Evolutionary conservation across 35 echinoderm and acorn worm genomes (phyloP).

Genomic region (Apostichopus japonicus): DNA sequence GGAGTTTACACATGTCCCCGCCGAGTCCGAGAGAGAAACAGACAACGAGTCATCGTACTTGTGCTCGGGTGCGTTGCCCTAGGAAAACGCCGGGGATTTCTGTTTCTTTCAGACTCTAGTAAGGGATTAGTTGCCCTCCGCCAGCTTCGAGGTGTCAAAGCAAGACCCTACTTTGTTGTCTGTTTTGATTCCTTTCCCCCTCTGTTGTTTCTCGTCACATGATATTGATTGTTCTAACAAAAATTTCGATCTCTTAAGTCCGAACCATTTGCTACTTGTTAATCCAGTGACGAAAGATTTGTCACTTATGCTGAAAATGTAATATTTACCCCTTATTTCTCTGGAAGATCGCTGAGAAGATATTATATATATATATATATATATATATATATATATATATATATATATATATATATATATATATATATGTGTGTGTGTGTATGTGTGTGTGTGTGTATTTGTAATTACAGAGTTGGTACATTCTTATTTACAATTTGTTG

Average conservation of each 20-base stretch:
- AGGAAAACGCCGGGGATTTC: background rate
- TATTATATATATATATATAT: background rate
- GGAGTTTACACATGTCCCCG: slow-evolving; percentile 16
- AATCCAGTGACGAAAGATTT: slow-evolving; percentile 26
- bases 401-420: background rate
- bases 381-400: background rate
- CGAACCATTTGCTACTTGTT: slow-evolving; percentile 3
- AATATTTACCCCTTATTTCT: background rate
- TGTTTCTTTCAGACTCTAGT: background rate
- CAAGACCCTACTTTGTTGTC: background rate
- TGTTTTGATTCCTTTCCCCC: background rate
- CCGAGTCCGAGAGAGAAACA: background rate
- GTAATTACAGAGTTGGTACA: no score
- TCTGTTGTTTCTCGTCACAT: background rate
- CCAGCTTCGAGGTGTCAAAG: slow-evolving; percentile 22
- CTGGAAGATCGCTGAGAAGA: no score
- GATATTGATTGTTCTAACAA: background rate
- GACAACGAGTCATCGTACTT: background rate
- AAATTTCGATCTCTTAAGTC: background rate
- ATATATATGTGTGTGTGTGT: background rate
- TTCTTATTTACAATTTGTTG: no score
- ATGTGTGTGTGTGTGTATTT: background rate
- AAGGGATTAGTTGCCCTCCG: no score
- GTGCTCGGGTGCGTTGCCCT: slow-evolving; percentile 37
- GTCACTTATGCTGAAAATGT: slow-evolving; percentile 22